Conservation (phyloP, 1,140 invertebrate species). For the Lordiphosa clarofinis region DNA sequence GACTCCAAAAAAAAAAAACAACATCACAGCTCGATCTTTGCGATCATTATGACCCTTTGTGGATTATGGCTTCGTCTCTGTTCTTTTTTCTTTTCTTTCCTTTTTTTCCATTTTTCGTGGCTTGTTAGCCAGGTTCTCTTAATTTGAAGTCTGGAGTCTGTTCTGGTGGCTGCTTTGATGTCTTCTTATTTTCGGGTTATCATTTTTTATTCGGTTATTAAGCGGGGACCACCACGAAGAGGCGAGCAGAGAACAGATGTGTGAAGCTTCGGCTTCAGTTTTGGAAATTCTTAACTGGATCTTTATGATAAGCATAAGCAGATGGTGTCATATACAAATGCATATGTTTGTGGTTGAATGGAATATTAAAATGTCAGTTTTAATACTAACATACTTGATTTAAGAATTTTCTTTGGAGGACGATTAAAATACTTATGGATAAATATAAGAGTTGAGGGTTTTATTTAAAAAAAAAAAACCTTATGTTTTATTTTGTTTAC, state of each 20-base stretch:
- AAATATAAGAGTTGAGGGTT: too few relatives aligned
- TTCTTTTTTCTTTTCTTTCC: conserved; percentile 7
- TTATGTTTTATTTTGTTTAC: too few relatives aligned
- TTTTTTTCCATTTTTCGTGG: conserved; percentile 39
- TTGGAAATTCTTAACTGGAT: conserved; percentile 34
- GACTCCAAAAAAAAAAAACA: conserved; percentile 7
- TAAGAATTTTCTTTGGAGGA: too few relatives aligned
- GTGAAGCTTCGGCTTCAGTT: conserved; percentile 49
- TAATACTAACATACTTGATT: too few relatives aligned
- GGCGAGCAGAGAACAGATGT: conserved; percentile 57
- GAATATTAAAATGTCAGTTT: too few relatives aligned
- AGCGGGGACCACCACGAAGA: conserved; percentile 40
- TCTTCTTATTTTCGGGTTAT: conserved; percentile 78
- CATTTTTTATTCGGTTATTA: conserved; percentile 78
- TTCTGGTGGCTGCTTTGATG: conserved; percentile 66
- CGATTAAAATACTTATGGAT: too few relatives aligned
- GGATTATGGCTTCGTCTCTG: conserved; percentile 37
- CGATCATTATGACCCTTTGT: conserved; percentile 68
- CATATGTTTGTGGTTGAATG: too few relatives aligned
- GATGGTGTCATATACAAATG: conserved; percentile 50
- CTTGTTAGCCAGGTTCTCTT: conserved; percentile 66
- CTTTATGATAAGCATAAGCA: conserved; percentile 42
- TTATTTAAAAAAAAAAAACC: too few relatives aligned
- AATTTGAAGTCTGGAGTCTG: conserved; percentile 55
- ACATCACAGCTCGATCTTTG: conserved; percentile 39